Conservation (phyloP, 2,888 invertebrate genomes). For the Drymonia ruficornis region DNA sequence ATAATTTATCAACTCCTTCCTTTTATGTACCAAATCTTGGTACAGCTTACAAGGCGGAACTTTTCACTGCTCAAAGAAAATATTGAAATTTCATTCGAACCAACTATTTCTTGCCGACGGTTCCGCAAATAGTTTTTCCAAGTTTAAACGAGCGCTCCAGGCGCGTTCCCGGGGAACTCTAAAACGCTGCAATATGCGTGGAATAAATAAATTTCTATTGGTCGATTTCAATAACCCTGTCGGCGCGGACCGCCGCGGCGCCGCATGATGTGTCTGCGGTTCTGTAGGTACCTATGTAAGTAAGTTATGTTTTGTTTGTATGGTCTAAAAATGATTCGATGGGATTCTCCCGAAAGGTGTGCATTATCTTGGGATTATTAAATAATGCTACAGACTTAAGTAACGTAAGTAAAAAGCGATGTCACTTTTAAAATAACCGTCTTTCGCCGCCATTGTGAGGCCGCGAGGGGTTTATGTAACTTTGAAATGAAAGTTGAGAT, state of each 20-base stretch:
- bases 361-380: background rate
- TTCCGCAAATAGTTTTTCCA: constrained; percentile 23
- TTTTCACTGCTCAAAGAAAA: constrained; percentile 7
- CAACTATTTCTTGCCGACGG: constrained; percentile 10
- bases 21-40: background rate
- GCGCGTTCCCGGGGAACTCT: constrained; percentile 14
- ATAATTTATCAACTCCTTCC: background rate
- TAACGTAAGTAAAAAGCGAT: background rate
- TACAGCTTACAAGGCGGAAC: background rate
- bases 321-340: background rate
- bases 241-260: constrained; percentile 13
- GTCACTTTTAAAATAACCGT: background rate
- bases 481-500: too few species aligned
- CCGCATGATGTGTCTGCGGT: constrained; percentile 22
- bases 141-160: constrained; percentile 18
- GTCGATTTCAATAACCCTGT: constrained; percentile 32
- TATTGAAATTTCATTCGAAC: constrained; percentile 12
- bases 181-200: constrained; percentile 23
- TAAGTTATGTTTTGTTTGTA: background rate
- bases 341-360: background rate
- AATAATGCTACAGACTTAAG: background rate
- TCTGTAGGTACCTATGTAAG: background rate
- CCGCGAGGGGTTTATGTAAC: background rate
- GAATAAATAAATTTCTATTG: constrained; percentile 31
- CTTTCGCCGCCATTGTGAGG: background rate